Evolutionary conservation across 2,888 invertebrate genomes (phyloP).

Genomic region (Netelia melanura): DNA sequence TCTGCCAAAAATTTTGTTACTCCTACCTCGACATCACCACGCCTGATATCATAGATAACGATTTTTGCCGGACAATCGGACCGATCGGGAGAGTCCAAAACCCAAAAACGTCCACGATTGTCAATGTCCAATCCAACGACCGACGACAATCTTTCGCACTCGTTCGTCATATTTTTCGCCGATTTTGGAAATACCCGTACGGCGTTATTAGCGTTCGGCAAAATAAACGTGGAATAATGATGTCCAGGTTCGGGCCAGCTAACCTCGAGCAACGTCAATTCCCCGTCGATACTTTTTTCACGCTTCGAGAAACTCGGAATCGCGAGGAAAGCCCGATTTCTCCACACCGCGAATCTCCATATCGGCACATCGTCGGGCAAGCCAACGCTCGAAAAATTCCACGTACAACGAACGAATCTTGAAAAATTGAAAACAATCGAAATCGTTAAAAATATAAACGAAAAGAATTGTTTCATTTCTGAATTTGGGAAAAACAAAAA

Average conservation of each 20-base stretch:
- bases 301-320: constrained; percentile 80
- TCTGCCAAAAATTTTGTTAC: not conserved
- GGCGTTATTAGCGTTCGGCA: constrained; percentile 26
- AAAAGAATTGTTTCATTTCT: constrained; percentile 12
- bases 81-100: constrained; percentile 83
- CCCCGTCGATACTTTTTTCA: constrained; percentile 23
- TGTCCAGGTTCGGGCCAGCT: constrained; percentile 79
- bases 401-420: constrained; percentile 9
- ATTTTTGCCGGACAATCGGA: constrained; percentile 83
- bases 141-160: constrained; percentile 82
- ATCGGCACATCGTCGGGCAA: constrained; percentile 74
- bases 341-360: constrained; percentile 83
- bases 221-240: constrained; percentile 18
- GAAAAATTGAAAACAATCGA: constrained; percentile 14
- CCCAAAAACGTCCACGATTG: constrained; percentile 84
- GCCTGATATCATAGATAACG: constrained; percentile 82
- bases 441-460: constrained; percentile 5
- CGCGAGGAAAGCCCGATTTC: constrained; percentile 84
- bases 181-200: constrained; percentile 66
- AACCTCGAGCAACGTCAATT: constrained; percentile 82
- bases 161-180: constrained; percentile 68
- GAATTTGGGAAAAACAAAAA: not conserved
- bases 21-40: constrained; percentile 76
- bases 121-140: constrained; percentile 84
- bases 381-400: constrained; percentile 68